Base-by-base conservation (phyloP, 1,140 invertebrate species). In the Drosophila parvula region DNA sequence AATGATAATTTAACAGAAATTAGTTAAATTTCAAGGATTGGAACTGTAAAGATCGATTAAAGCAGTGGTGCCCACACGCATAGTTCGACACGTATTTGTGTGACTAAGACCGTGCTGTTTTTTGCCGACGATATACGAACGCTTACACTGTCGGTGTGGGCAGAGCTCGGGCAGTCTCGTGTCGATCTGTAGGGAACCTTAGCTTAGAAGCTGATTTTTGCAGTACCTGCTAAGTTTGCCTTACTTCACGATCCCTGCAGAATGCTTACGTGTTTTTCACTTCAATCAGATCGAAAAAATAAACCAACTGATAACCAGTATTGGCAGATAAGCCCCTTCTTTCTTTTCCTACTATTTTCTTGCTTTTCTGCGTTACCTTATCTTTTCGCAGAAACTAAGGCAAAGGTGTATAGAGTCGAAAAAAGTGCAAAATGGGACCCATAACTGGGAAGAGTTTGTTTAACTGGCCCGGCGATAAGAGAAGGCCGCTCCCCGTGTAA, bases 271-370 rank as follows among this genome's bases (percentile, higher is more conserved):
- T 81, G 78, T 77, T 81, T 67, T 30, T 56, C 64, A 69, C 79
- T 70, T 82, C 83, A 82, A 82, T 71, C 47, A 60, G 74, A 75
- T 67, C 58, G 74, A 77, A 60, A 45, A 85, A 74, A 81, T 76
- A 79, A 76, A 79, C 65, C 75, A 76, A 86, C 85, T 88, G 82
- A 86, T 86, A 86, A 76, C 71, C 70, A 69, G 57, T 75, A 65
- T 82, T 78, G 59, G 40, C 57, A 65, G 82, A 86, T 86, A 82
- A 86, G 79, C 78, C 2, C 18, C 44, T 27, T 16, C 11, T 30
- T 43, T 44, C 30, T 14, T 28, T 40, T 14, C 18, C 28, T 34
- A 27, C 40, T 43, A 32, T 34, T 28, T 40, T 36, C 36, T 32
- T 47, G 65, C 36, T 27, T 41, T 48, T 22, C 22, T 28, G 48